Evolutionary conservation across 2,113 vertebrate genomes (phyloP).

Genomic region (Phodopus roborovskii): DNA sequence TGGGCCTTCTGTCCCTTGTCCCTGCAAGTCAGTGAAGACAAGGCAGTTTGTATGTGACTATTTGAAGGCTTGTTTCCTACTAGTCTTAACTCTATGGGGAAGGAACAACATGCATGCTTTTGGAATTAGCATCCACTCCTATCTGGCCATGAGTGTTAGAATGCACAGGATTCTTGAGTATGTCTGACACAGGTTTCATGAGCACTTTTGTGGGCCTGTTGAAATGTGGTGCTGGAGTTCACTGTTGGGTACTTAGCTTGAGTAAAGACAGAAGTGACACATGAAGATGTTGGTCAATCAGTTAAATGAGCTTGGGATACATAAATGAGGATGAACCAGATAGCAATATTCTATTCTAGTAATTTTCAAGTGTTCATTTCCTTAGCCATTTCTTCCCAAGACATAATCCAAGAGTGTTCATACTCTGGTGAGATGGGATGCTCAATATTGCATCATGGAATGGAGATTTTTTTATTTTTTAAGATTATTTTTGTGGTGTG

Average conservation of each 20-base stretch:
- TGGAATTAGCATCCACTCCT: not conserved
- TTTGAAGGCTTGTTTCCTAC: not conserved
- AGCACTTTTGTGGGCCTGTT: not conserved
- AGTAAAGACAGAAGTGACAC: not conserved
- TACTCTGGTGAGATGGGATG: not conserved
- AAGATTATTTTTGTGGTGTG: not conserved
- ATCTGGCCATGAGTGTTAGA: not conserved
- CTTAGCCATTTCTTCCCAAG: not conserved
- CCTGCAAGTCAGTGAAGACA: not conserved
- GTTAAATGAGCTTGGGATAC: not conserved
- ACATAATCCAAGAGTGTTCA: not conserved
- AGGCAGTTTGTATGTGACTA: not conserved
- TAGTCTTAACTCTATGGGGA: not conserved
- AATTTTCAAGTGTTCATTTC: slow-evolving; percentile 20
- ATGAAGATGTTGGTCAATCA: not conserved
- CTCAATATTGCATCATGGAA: not conserved
- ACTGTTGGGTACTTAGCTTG: not conserved
- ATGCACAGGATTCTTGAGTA: not conserved
- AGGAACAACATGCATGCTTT: not conserved
- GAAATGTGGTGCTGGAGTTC: not conserved
- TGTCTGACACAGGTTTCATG: not conserved
- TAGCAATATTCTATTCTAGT: not conserved
- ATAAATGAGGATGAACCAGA: not conserved
- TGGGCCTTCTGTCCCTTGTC: not conserved
- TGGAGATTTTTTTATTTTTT: not conserved